Conservation (phyloP, 2,888 invertebrate species). For the Tortrix viridana region DNA sequence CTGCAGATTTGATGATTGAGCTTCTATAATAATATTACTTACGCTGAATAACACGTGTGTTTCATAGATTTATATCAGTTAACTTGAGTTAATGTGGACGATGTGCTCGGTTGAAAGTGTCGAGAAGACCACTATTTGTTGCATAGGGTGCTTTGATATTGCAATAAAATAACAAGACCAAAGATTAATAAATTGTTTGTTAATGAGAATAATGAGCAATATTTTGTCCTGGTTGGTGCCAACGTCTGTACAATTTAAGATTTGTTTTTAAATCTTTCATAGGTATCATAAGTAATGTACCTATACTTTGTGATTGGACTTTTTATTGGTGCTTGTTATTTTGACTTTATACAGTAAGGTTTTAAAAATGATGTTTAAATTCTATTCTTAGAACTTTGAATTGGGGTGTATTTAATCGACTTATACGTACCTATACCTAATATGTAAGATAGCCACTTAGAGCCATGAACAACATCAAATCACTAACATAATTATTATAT, state of each 20-base stretch:
- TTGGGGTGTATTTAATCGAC: conserved; percentile 35
- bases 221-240: conserved; percentile 66
- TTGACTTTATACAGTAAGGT: conserved; percentile 35
- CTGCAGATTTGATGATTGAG: too few species aligned
- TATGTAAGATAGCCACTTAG: conserved; percentile 29
- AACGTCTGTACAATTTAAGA: conserved; percentile 51
- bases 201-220: conserved; percentile 47
- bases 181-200: conserved; percentile 68
- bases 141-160: conserved; percentile 46
- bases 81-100: neutral
- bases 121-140: conserved; percentile 1
- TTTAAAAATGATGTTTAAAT: conserved; percentile 29
- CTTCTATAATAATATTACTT: too few species aligned
- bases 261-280: conserved; percentile 50
- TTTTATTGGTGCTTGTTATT: conserved; percentile 44
- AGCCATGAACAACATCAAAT: conserved; percentile 35
- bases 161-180: conserved; percentile 73
- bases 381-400: conserved; percentile 26
- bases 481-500: conserved; percentile 28
- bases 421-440: conserved; percentile 33
- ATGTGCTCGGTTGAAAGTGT: conserved; percentile 29
- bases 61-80: neutral
- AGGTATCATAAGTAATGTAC: conserved; percentile 34
- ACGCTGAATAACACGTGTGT: neutral
- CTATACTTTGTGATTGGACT: conserved; percentile 32